Conservation (phyloP, 2,888 invertebrate genomes). For the Campoplex nolae region DNA sequence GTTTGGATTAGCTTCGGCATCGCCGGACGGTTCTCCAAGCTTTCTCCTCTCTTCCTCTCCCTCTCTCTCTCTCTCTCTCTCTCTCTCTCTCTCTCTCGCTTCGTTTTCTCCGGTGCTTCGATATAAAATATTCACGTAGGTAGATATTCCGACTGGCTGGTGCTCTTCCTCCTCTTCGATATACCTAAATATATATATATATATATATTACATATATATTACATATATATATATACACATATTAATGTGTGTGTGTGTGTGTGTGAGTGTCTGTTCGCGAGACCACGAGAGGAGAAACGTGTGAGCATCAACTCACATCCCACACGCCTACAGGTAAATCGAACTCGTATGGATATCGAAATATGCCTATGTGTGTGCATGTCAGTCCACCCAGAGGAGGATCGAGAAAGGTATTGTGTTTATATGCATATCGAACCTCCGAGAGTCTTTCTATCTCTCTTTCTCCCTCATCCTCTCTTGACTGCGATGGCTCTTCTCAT, state of each 20-base stretch:
- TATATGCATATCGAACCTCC: constrained; percentile 83
- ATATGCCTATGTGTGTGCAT: constrained; percentile 46
- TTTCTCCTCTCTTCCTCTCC: constrained; percentile 48
- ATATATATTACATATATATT: neutral
- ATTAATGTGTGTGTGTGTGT: neutral
- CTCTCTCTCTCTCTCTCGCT: constrained; percentile 43
- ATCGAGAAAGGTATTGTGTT: constrained; percentile 82
- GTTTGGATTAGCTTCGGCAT: constrained; percentile 71
- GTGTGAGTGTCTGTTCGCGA: constrained; percentile 19
- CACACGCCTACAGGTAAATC: constrained; percentile 45
- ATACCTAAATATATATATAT: constrained; percentile 28
- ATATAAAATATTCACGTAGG: constrained; percentile 72
- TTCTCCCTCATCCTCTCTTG: constrained; percentile 17
- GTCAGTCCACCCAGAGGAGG: constrained; percentile 68
- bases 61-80: constrained; percentile 37
- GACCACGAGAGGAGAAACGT: constrained; percentile 53
- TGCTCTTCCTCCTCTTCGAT: constrained; percentile 45
- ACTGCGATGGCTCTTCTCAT: constrained; percentile 22
- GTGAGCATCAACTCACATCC: constrained; percentile 50
- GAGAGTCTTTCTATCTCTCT: constrained; percentile 39
- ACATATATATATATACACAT: neutral
- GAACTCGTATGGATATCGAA: constrained; percentile 56
- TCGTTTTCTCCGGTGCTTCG: constrained; percentile 59
- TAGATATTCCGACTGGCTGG: constrained; percentile 69
- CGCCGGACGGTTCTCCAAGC: constrained; percentile 65